These are phyloP conservation scores for Megaceryle maxima DNA, from an alignment of 2,113 vertebrate species.

Conservation along the genomic window DNA sequence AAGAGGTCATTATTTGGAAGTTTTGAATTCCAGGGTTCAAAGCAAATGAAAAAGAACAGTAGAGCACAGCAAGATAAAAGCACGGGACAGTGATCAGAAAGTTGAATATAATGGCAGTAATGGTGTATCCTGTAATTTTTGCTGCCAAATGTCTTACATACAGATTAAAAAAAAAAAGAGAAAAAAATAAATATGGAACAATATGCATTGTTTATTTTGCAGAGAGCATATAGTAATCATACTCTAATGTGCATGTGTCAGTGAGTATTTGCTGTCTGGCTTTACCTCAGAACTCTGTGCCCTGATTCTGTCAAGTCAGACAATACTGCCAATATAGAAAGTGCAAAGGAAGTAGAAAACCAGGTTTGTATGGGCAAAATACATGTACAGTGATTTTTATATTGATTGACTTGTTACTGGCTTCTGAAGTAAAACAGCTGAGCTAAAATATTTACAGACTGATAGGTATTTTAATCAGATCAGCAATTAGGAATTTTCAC, in stretches of 20 bases:
- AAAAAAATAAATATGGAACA: neutral
- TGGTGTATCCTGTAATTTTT: neutral
- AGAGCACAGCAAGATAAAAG: slow-evolving; percentile 15
- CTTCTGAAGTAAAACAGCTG: neutral
- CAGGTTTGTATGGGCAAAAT: neutral
- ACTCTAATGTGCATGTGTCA: neutral
- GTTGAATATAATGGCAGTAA: neutral
- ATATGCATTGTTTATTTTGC: neutral
- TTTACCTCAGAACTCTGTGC: neutral
- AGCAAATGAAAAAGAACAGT: neutral
- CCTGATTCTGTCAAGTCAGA: slow-evolving; percentile 7
- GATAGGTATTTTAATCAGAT: neutral
- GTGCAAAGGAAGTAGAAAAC: neutral
- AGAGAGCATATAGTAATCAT: neutral
- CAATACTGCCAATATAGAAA: neutral
- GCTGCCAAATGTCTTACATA: neutral
- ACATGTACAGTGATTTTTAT: neutral
- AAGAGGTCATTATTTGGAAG: neutral
- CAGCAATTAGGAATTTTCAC: neutral
- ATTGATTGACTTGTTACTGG: neutral
- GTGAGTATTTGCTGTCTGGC: neutral
- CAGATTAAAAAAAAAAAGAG: neutral
- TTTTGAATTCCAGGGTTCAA: neutral
- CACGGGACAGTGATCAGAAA: neutral
- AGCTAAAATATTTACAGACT: neutral